A percentile compares a stretch with the other conserved stretches of the same genome.
phyloP scores from a whole-genome alignment of 2,113 vertebrate species.

The mouse (Mus musculus) region GRCm39 chr2:157086001-157086500 shows the following conservation, averaged over 20 bases:
- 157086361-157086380: slow-evolving; percentile 31
- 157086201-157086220: background rate
- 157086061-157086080: too few relatives aligned
- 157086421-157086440: background rate
- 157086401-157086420: background rate
- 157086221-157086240: background rate
- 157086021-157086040: background rate
- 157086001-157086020: background rate
- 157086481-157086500: background rate
- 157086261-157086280: background rate
- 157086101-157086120: too few relatives aligned
- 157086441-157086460: background rate
- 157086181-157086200: background rate
- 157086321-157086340: background rate
- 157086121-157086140: background rate
- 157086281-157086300: background rate
- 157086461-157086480: background rate
- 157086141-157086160: background rate
- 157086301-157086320: background rate
- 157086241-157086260: background rate
- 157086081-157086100: too few relatives aligned
- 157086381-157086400: background rate
- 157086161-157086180: background rate
- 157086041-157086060: background rate
- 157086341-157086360: background rate